Evolutionary conservation across 1,140 invertebrate genomes (phyloP), one percentile per base, ranked within the genome.

Genomic region (Lepidurus apus): DNA sequence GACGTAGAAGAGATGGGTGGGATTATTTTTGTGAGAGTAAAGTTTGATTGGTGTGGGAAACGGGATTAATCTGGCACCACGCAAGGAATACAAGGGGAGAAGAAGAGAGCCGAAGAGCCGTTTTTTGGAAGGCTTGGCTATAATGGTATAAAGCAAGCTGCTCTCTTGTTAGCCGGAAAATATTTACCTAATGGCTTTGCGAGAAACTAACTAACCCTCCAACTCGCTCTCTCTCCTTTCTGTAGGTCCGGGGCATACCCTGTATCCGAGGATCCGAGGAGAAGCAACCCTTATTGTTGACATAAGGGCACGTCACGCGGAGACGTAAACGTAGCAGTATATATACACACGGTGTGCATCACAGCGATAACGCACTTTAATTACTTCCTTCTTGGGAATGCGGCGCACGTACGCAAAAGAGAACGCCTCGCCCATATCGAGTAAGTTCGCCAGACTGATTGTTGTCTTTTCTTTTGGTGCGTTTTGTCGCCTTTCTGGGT

Each of bases 101-200:
- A 34, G 26, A 34, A 2, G 1, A 34, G 26, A 34, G 26, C 26
- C 26, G 26, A 34, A 34, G 34, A 34, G 34, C 34, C 34, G 34
- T 34, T 34, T 34, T 34, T 34, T 34, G n/a, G 53, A 13, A 65
- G 53, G 17, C 53, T 9, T 65, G 21, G 21, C 0, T n/a, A 65
- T 65, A 13, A n/a, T n/a, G 53, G 9, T 17, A n/a, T 7, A 21
- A 65, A 65, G 53, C 21, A 65, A 65, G 53, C 53, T 65, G 53
- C 53, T 65, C 53, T 9, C 53, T 65, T 65, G 53, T 65, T 65
- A 65, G 53, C 53, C 53, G n/a, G 21, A 65, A 65, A 65, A 65
- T 65, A 65, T 65, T 65, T 65, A 65, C 53, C 53, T 65, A 65
- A 65, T 65, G n/a, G 53, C 53, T 65, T 65, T 65, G 53, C 53